phyloP scores from a whole-genome alignment of 2,113 vertebrate genomes.

The Raja brachyura region DNA sequence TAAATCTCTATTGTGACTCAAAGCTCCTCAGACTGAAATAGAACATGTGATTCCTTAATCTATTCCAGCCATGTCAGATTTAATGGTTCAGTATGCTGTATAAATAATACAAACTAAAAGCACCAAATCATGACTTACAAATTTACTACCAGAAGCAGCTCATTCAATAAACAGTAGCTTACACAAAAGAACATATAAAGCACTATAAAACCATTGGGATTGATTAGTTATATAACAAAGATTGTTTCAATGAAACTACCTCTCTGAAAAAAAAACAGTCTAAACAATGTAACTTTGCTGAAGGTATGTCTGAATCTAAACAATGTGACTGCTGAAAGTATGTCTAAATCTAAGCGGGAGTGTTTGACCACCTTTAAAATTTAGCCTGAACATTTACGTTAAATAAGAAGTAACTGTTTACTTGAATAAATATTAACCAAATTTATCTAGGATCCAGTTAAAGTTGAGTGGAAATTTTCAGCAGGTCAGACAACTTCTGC shows the following conservation, averaged over 20 bases:
- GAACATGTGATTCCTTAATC: slow-evolving; percentile 29
- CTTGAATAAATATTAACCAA: background rate
- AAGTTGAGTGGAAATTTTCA: background rate
- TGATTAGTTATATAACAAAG: background rate
- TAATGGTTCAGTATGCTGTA: background rate
- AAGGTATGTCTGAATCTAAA: background rate
- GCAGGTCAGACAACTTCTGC: too few species aligned
- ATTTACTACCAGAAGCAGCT: background rate
- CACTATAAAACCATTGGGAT: background rate
- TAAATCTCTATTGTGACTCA: background rate
- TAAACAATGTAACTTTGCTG: background rate
- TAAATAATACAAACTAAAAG: background rate
- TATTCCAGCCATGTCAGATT: background rate
- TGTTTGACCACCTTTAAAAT: background rate
- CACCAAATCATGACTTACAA: background rate
- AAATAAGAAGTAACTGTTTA: background rate
- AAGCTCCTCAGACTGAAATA: slow-evolving; percentile 8
- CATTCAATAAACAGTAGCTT: background rate
- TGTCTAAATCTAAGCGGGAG: background rate
- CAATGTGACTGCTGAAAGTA: background rate
- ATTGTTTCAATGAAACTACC: background rate
- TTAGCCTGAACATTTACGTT: background rate
- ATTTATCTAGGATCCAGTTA: background rate
- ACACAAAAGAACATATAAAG: background rate
- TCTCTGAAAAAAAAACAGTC: background rate